These are phyloP conservation scores for Endomychus coccineus DNA, from an alignment of 2,888 invertebrate genomes.

Conservation along the genomic window DNA sequence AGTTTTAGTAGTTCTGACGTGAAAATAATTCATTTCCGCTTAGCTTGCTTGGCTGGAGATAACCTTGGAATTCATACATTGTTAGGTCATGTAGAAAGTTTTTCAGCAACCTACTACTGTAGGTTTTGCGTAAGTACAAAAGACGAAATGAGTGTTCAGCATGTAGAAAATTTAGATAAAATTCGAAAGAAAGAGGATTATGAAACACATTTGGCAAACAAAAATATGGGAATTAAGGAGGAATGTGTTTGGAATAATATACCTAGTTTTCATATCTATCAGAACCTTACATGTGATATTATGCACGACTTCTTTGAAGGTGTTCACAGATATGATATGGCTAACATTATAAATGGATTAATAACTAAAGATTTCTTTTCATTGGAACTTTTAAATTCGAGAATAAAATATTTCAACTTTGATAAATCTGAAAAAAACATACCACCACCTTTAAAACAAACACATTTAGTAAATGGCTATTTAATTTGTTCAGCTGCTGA, in stretches of 20 bases:
- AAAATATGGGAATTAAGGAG: conserved; percentile 6
- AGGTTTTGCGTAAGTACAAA: conserved; percentile 25
- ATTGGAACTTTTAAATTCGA: conserved; percentile 11
- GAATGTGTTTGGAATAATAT: conserved; percentile 4
- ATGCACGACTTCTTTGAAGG: conserved; percentile 7
- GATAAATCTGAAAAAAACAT: conserved; percentile 14
- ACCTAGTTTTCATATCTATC: conserved; percentile 3
- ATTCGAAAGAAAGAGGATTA: not conserved
- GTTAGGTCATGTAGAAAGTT: conserved; percentile 27
- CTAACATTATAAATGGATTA: not conserved
- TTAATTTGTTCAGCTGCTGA: conserved; percentile 16
- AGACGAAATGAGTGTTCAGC: conserved; percentile 3
- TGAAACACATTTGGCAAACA: not conserved
- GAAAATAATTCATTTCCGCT: conserved; percentile 18
- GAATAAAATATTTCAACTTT: conserved; percentile 15
- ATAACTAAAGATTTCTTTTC: conserved; percentile 2
- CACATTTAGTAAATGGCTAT: conserved; percentile 14
- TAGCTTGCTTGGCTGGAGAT: conserved; percentile 26
- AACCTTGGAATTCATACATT: conserved; percentile 28
- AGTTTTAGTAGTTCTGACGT: too few species aligned
- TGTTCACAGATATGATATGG: conserved; percentile 2
- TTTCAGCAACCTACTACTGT: conserved; percentile 27
- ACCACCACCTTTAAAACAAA: conserved; percentile 12
- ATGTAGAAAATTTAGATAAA: conserved; percentile 11
- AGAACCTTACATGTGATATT: conserved; percentile 2